phyloP scores from a whole-genome alignment of 2,888 invertebrate genomes.

The Trissonchulus latispiculum region DNA sequence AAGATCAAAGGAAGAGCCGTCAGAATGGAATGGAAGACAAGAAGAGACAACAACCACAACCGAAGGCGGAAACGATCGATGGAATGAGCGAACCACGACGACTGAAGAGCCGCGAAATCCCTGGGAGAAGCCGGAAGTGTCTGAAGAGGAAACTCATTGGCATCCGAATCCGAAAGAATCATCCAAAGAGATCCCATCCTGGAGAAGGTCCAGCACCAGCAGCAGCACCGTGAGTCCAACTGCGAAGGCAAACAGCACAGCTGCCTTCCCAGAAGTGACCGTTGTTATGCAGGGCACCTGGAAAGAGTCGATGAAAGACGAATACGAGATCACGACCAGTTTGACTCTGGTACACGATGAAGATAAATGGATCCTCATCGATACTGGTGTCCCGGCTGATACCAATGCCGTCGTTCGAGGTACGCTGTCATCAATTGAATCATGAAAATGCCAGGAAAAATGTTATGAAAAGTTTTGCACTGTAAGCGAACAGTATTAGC shows the following conservation, averaged over 20 bases:
- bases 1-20: not conserved
- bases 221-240: not conserved
- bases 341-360: conserved; percentile 18
- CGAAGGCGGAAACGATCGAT: too few species aligned
- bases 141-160: not conserved
- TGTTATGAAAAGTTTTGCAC: too few species aligned
- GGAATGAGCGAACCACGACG: not conserved
- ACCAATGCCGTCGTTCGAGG: conserved; percentile 18
- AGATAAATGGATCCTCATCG: conserved; percentile 16
- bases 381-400: conserved; percentile 22
- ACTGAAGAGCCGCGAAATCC: not conserved
- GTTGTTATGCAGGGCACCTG: conserved; percentile 7
- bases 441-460: too few species aligned
- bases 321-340: conserved; percentile 10
- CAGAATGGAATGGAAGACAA: not conserved
- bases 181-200: not conserved
- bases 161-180: too few species aligned
- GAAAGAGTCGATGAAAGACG: not conserved
- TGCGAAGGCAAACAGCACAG: not conserved
- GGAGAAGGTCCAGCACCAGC: not conserved
- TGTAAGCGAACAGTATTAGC: too few species aligned
- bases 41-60: not conserved
- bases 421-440: not conserved
- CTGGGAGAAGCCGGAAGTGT: not conserved
- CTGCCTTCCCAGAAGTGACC: not conserved